Percentiles rank a stretch among this genome's conserved stretches.
Conservation (phyloP, 2,113 vertebrate species). For the Tetrao urogallus region DNA sequence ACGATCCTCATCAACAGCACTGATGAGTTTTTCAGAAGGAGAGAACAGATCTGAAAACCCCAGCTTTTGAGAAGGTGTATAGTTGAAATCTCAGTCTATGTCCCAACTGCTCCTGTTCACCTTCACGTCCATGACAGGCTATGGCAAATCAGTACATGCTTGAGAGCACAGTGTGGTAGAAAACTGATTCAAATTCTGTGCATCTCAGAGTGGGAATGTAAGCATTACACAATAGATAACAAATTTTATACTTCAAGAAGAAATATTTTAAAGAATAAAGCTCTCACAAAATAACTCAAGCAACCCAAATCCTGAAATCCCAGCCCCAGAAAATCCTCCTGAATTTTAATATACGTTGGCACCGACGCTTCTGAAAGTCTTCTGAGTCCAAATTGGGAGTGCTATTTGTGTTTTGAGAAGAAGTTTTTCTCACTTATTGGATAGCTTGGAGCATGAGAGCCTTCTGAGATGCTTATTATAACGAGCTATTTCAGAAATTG, state of each 20-base stretch:
- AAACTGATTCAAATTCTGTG: neutral
- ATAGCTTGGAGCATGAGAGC: neutral
- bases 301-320: neutral
- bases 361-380: neutral
- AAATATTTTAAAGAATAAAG: neutral
- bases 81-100: neutral
- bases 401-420: neutral
- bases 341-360: neutral
- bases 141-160: neutral
- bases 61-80: neutral
- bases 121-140: neutral
- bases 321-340: neutral
- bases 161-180: neutral
- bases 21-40: constrained; percentile 46
- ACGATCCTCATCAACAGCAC: neutral
- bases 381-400: neutral
- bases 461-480: neutral
- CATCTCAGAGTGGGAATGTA: neutral
- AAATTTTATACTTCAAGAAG: neutral
- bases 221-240: neutral
- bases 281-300: neutral
- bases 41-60: neutral
- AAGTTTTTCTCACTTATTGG: neutral
- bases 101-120: neutral
- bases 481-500: neutral